Base-by-base conservation (phyloP, 2,797 vertebrate genomes). In the Sciurus vulgaris region DNA sequence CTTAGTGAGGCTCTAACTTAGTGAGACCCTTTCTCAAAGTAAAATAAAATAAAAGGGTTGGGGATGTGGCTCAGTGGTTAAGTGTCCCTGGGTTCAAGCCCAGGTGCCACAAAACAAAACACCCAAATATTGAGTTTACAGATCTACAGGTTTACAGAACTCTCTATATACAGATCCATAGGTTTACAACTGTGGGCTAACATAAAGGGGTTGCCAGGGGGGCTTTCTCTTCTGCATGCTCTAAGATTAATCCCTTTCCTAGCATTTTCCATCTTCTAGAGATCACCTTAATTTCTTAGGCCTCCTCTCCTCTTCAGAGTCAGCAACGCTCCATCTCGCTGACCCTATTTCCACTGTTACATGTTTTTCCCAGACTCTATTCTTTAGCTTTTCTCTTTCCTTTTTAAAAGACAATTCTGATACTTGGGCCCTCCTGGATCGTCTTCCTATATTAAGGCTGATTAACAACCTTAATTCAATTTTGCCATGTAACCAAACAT, bases 391-490 rank as follows among this genome's bases (percentile, higher is more conserved):
- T 56, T 89, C 26, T 73, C 41, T 86, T 95, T 63, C 28, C 35
- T 35, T 76, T 93, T 92, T 96, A 78, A 86, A 95, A 76, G 51
- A 69, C 41, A 49, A 18, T 41, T 11, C 1, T 47, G 44, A 93
- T 89, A 94, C 51, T 2, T n/a, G n/a, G 63, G 15, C 22, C 51
- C 49, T 92, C 61, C 47, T 76, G 33, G 49, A 86, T 77, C 88
- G 93, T 41, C 28, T 20, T 56, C 20, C 6, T 56, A 18, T 56
- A 56, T 56, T 7, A 2, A 22, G 54, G 20, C 5, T 95, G 70
- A 95, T 86, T 83, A 94, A 61, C 49, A 86, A 93, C 28, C 44
- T 89, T 65, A 93, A 88, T 72, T 96, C 84, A 87, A 47, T 30
- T 91, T 79, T 95, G 77, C 74, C 30, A 76, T 2, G 2, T 78